Base-by-base conservation (phyloP, 2,888 invertebrate species). In the Anticlea derivata region DNA sequence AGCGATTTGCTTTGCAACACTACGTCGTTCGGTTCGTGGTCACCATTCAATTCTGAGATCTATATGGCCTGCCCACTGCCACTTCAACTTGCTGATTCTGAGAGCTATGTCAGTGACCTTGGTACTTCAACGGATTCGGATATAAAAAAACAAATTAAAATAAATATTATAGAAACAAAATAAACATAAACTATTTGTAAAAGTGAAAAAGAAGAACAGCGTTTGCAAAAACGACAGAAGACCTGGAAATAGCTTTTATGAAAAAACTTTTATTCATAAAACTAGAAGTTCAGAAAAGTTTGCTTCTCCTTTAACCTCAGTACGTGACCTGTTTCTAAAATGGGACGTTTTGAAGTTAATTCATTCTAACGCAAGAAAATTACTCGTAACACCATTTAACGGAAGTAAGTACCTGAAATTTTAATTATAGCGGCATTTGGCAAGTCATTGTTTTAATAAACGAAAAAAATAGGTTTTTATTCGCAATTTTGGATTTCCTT, bases 251-350 rank as follows among this genome's bases (percentile, higher is more conserved):
- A 23, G 10, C 20, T 37, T 45, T 40, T 23, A 29, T 30, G 47
- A 43, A 50, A 30, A 44, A 53, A 48, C 24, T 49, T 45, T 43
- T 37, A 24, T 33, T 44, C 46, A 48, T 33, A 41, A 50, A 39
- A 47, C 48, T 52, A 27, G 43, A 51, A 53, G 29, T 33, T 53
- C 29, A 33, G 3, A 11, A 30, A 30, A 37, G 29, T 47, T 45
- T 12, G 17, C 38, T 39, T 45, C 20, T 34, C 34, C 26, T 33
- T 23, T 38, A 55, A 39, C 52, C 33, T 44, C 22, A 48, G 33
- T 39, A 50, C 55, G 53, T 60, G 61, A 61, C 56, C 55, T 45
- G 51, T 31, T 55, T 61, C 22, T 20, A 22, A 53, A 58, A 52
- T 44, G 23, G 33, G 48, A 35, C 11, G 26, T 37, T 41, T 35